Base-by-base conservation (phyloP, 2,888 invertebrate genomes). In the Catocala fraxini region DNA sequence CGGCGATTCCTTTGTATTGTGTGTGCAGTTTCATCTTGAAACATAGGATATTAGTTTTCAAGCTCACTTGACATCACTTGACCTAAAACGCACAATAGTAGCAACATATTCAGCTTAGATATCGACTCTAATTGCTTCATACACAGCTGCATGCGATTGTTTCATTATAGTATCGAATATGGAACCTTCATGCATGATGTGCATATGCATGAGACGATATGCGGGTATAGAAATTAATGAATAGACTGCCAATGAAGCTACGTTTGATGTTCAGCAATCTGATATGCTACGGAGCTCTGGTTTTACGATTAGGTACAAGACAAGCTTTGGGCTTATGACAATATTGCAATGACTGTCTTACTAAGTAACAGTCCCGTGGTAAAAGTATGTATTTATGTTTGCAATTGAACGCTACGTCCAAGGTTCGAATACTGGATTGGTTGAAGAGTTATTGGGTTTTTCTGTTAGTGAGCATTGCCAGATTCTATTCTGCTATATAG, bases 141-240 rank as follows among this genome's bases (percentile, higher is more conserved):
- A 12, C 11, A 56, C 42, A 13, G 39, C 11, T 56, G 56, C 41
- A 33, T 12, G 0, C 56, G 25, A 48, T 46, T 43, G 56, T 56
- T 49, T 56, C 56, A 49, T 42, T 43, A 56, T 48, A 42, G 48
- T 12, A 25, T 12, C 41, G 49, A 12, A 42, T 7, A 48, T 11
- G 6, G 33, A 48, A 13, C 11, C 34, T 13, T 12, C 41, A 5
- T 12, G 42, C n/a, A 33, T 42, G 41, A 6, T 33, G 48, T 56
- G 48, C 49, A 34, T 13, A 49, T 34, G 49, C 49, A 56, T 42
- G 12, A 56, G 13, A 15, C 12, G 41, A 33, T 33, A 42, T 13
- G 42, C 25, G 15, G 33, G 15, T 11, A 52, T 25, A 33, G 1
- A 15, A 15, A 15, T 12, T 6, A 45, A 54, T 54, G 12, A 45